Evolutionary conservation across 2,888 invertebrate species (phyloP).

Genomic region (Melieria omissa): DNA sequence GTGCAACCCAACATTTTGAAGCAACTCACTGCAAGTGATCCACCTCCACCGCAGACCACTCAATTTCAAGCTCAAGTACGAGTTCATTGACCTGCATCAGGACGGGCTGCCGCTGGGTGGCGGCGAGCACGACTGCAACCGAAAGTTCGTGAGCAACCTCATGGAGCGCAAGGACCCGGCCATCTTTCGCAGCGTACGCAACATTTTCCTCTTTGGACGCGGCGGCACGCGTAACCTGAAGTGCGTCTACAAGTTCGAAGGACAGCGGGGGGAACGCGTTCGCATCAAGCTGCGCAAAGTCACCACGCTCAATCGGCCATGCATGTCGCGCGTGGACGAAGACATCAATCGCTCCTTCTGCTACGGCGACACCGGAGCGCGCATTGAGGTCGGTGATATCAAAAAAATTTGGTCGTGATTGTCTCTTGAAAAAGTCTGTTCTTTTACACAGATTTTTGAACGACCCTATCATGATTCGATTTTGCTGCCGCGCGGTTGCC

Average conservation of each 20-base stretch:
- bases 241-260: slow-evolving; percentile 91
- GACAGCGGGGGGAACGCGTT: slow-evolving; percentile 82
- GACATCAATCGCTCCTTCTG: slow-evolving; percentile 79
- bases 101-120: slow-evolving; percentile 84
- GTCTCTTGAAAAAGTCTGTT: background rate
- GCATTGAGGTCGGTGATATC: slow-evolving; percentile 69
- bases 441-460: slow-evolving; percentile 71
- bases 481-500: slow-evolving; percentile 80
- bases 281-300: slow-evolving; percentile 80
- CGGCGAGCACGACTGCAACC: slow-evolving; percentile 75
- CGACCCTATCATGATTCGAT: slow-evolving; percentile 79
- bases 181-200: slow-evolving; percentile 82
- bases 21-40: background rate
- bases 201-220: slow-evolving; percentile 87
- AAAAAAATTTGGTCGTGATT: background rate
- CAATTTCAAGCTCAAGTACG: slow-evolving; percentile 85
- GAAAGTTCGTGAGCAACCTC: slow-evolving; percentile 77
- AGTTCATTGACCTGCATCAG: slow-evolving; percentile 88
- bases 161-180: slow-evolving; percentile 72
- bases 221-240: slow-evolving; percentile 86
- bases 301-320: slow-evolving; percentile 71
- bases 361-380: slow-evolving; percentile 76
- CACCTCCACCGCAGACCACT: slow-evolving; percentile 73
- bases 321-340: slow-evolving; percentile 67
- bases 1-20: too few relatives aligned